A percentile compares a stretch with the other conserved stretches of the same genome.
Evolutionary conservation across 2,888 invertebrate genomes (phyloP).

Genomic region (Sminthurides aquaticus): DNA sequence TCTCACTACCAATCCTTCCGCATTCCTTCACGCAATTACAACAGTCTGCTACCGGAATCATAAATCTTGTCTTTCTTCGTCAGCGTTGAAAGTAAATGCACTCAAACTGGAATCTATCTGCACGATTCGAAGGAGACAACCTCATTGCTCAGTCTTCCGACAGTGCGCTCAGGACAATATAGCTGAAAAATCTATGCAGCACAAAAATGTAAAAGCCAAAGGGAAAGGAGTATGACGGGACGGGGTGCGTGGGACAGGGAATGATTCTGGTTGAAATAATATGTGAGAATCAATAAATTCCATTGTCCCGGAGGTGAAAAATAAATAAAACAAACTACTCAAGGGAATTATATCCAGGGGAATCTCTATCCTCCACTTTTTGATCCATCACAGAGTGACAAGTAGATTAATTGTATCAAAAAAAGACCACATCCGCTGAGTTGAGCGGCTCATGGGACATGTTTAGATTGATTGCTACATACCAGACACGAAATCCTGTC

Average conservation of each 20-base stretch:
- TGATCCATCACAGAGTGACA: constrained; percentile 22
- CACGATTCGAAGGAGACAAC: neutral
- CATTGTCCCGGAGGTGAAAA: neutral
- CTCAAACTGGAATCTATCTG: neutral
- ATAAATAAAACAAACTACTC: neutral
- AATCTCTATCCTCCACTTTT: constrained; percentile 4
- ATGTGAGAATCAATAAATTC: no score
- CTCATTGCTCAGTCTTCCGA: no score
- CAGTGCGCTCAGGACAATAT: no score
- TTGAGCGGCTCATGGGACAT: neutral
- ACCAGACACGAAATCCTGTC: constrained; percentile 9
- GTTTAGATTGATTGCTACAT: constrained; percentile 35
- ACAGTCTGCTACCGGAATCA: no score
- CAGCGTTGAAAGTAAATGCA: neutral
- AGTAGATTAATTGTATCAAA: constrained; percentile 34
- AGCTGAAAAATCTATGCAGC: no score
- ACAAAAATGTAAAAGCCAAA: neutral
- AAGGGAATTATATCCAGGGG: neutral
- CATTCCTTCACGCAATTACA: neutral
- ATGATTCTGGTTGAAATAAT: no score
- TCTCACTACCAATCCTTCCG: neutral
- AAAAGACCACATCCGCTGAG: neutral
- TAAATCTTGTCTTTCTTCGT: neutral
- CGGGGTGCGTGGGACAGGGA: neutral
- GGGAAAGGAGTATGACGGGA: neutral